A percentile compares a stretch with the other conserved stretches of the same genome.
phyloP scores from a whole-genome alignment of 2,888 invertebrate species.

The Hypselothyrea guttata region DNA sequence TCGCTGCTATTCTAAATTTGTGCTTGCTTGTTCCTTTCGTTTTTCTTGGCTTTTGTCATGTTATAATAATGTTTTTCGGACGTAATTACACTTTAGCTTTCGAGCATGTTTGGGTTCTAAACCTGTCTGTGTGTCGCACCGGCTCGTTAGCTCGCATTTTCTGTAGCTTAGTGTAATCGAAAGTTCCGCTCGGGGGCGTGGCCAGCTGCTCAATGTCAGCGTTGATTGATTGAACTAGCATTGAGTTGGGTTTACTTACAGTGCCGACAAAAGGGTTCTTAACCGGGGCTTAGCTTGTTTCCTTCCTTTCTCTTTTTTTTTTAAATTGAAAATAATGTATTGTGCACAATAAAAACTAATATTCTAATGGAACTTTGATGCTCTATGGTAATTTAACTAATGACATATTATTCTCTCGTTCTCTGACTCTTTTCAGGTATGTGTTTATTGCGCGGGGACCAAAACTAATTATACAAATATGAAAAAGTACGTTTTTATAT shows the following conservation, averaged over 20 bases:
- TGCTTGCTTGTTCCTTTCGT: not conserved
- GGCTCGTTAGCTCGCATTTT: constrained; percentile 31
- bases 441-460: not conserved
- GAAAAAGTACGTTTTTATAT: not conserved
- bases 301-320: no score
- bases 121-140: constrained; percentile 33
- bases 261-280: not conserved
- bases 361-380: constrained; percentile 15
- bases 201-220: constrained; percentile 27
- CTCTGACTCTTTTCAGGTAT: constrained; percentile 42
- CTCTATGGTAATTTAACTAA: constrained; percentile 18
- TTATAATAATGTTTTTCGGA: constrained; percentile 58
- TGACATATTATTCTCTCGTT: constrained; percentile 3
- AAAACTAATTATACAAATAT: not conserved
- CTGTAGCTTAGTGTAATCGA: constrained; percentile 24
- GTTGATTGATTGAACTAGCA: constrained; percentile 46
- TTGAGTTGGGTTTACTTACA: constrained; percentile 16
- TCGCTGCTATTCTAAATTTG: not conserved
- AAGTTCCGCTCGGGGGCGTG: constrained; percentile 25
- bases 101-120: constrained; percentile 56
- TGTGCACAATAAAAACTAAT: constrained; percentile 14
- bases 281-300: no score
- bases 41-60: constrained; percentile 21
- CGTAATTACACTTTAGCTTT: constrained; percentile 58
- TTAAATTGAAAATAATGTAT: constrained; percentile 15